A percentile compares a stretch with the other conserved stretches of the same genome.
phyloP scores from a whole-genome alignment of 1,140 invertebrate species.

The Cecropterus lyciades region DNA sequence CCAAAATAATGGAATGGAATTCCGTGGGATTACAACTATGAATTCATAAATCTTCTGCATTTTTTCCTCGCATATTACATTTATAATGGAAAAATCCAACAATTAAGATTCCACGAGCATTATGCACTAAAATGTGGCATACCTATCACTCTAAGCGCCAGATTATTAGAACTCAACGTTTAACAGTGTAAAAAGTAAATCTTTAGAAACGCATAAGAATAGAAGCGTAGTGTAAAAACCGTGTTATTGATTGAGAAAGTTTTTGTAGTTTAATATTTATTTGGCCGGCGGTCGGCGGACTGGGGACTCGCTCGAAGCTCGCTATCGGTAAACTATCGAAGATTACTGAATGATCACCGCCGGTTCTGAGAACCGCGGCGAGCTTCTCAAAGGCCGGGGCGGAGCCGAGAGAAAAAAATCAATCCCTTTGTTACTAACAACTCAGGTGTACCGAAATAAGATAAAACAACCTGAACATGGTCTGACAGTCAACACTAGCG shows the following conservation, averaged over 20 bases:
- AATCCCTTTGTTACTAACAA: conserved; percentile 80
- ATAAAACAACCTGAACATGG: conserved; percentile 65
- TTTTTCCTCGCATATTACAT: too few relatives aligned
- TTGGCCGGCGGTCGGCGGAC: conserved; percentile 13
- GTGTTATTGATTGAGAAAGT: conserved; percentile 33
- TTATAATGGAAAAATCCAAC: too few relatives aligned
- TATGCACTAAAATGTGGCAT: too few relatives aligned
- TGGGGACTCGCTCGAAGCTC: conserved; percentile 21
- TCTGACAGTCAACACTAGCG: conserved; percentile 57
- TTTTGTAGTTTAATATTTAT: conserved; percentile 39
- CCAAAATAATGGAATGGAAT: too few relatives aligned
- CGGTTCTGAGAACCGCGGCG: conserved; percentile 66
- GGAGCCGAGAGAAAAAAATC: conserved; percentile 70
- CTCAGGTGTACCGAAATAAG: conserved; percentile 76
- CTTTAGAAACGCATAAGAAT: conserved; percentile 1
- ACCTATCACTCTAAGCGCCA: neutral
- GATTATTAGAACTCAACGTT: neutral
- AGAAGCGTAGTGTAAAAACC: conserved; percentile 22
- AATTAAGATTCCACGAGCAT: too few relatives aligned
- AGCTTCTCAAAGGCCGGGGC: conserved; percentile 65
- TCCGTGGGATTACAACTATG: too few relatives aligned
- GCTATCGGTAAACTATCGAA: conserved; percentile 54
- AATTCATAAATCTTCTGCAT: too few relatives aligned
- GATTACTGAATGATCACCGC: conserved; percentile 71
- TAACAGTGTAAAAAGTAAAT: neutral